Evolutionary conservation across 2,113 vertebrate genomes (phyloP), one percentile per base, ranked within the genome.

Genomic region (Mormyrus lacerda): DNA sequence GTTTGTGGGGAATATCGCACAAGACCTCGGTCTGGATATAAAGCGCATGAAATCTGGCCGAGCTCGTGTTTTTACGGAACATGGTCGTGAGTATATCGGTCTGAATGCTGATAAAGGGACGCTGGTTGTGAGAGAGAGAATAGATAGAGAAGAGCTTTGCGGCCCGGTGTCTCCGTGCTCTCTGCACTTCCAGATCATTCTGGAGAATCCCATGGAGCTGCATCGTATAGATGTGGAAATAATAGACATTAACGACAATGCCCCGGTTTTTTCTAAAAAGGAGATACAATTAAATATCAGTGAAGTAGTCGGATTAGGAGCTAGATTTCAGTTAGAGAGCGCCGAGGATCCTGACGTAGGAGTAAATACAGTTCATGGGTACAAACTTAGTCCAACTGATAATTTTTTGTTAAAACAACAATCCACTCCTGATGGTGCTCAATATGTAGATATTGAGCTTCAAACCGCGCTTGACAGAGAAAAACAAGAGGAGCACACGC

Each of bases 1-100:
- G 0, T 88, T 90, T 83, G 89, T 91, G n/a, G 91, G 90, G 19
- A 89, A 91, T 84, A 82, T 91, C 35, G 90, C 90, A 0, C 27
- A 88, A n/a, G 90, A 91, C 39, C 82, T 55, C 53, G 53, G 19
- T 55, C 4, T 55, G 53, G 53, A 55, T 55, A 55, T 55, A 55
- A 0, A 55, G 5, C 53, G 53, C 19, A 55, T 55, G 5, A 55
- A 55, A 55, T 55, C 53, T 55, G 53, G 53, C 19, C 19, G 53
- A 55, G 53, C 53, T 55, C 53, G 53, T 55, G 19, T 55, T 55
- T 55, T 55, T 55, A 55, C 53, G 19, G 53, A 55, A 21, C 53
- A 55, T 55, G 53, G 53, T 55, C 53, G 53, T 55, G 53, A 55
- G 53, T 55, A 55, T 55, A 55, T 55, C 53, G 53, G 53, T 55